Base-by-base conservation (phyloP, 2,113 vertebrate genomes). In the Otocyon megalotis region DNA sequence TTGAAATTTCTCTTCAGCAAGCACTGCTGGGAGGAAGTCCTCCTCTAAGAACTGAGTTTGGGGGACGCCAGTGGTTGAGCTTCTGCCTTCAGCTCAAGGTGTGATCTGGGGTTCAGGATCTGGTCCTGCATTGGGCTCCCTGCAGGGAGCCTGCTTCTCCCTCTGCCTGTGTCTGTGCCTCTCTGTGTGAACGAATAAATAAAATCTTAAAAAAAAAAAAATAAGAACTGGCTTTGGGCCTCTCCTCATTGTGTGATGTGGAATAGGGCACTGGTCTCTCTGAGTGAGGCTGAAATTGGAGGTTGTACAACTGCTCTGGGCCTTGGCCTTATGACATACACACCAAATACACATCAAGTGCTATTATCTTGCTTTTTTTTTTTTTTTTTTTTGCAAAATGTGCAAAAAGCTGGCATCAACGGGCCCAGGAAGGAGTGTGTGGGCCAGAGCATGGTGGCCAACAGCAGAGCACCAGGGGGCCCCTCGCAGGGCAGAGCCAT, bases 171-270 rank as follows among this genome's bases (percentile, higher is more conserved):
- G 43, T 43, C 43, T 43, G 5, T 43, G 43, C 43, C 43, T 43
- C 43, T 43, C 43, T 7, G 43, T 43, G 43, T 43, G 43, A 43
- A 43, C 8, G 43, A 43, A 43, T 43, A 43, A 43, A 8, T 43
- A 43, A 43, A 43, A 43, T 43, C 43, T 43, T 43, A 5, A 43
- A 43, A 43, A 43, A 43, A 43, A 43, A 5, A 43, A 43, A 43
- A n/a, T 26, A 32, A 74, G 58, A 56, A 62, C 54, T 65, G 37
- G 65, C 94, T 58, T 37, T 79, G 35, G 3, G 14, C 63, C 88
- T 95, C 20, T 65, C 20, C 72, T 92, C 90, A 77, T 83, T 17
- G 28, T 69, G 84, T 74, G 76, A 92, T 72, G 80, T 83, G 63
- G 26, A 77, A 24, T 6, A 35, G 58, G 63, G 85, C 20, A 8